Evolutionary conservation across 2,888 invertebrate genomes (phyloP).

Genomic region (Cephus pulcher): DNA sequence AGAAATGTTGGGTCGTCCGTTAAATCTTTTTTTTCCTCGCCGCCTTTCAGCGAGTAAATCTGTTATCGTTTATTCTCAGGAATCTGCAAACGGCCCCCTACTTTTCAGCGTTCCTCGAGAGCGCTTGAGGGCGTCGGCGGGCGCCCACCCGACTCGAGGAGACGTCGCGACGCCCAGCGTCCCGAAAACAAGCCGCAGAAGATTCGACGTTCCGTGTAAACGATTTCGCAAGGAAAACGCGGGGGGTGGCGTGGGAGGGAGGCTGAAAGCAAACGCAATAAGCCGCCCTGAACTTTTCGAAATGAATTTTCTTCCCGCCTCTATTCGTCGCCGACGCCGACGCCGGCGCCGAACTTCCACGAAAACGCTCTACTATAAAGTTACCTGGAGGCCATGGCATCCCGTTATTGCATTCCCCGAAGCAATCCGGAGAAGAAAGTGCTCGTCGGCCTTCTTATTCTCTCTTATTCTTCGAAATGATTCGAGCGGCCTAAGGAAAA

Average conservation of each 20-base stretch:
- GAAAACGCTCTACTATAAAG: constrained; percentile 22
- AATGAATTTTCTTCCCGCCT: constrained; percentile 29
- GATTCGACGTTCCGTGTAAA: not conserved
- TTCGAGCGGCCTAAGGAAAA: not conserved
- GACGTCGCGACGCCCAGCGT: not conserved
- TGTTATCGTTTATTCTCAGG: not conserved
- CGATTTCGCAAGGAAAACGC: not conserved
- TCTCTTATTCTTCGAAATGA: not conserved
- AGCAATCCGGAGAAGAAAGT: constrained; percentile 15
- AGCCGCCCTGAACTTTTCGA: constrained; percentile 20
- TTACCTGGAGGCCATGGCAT: constrained; percentile 11
- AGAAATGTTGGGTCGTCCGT: no score
- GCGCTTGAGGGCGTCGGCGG: not conserved
- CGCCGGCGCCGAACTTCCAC: constrained; percentile 11
- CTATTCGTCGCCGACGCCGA: not conserved
- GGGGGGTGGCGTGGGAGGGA: not conserved
- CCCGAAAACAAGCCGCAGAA: not conserved
- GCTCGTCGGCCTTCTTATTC: not conserved
- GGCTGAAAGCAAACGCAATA: not conserved
- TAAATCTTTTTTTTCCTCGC: not conserved
- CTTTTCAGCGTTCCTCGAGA: not conserved
- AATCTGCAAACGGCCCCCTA: not conserved
- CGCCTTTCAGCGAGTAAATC: not conserved
- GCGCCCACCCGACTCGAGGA: not conserved
- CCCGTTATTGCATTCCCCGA: constrained; percentile 33